Conservation (phyloP, 2,797 vertebrate genomes). For the Pantherophis alleghaniensis region DNA sequence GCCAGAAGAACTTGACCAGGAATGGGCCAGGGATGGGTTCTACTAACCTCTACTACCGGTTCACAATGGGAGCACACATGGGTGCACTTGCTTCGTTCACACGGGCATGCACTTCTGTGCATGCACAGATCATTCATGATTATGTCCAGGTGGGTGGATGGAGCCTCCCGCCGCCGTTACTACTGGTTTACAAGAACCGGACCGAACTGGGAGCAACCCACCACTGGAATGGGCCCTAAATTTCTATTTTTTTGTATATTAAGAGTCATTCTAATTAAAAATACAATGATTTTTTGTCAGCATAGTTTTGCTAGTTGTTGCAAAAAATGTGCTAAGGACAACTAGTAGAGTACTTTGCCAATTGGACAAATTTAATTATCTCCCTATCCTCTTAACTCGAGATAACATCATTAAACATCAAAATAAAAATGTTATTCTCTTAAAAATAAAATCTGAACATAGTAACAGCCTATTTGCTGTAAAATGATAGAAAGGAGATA, state of each 20-base stretch:
- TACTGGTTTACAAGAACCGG: no score
- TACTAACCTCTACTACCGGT: no score
- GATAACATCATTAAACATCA: slow-evolving; percentile 38
- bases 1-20: background rate
- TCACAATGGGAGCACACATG: no score
- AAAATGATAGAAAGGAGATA: slow-evolving; percentile 15
- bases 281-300: background rate
- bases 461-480: slow-evolving; percentile 29
- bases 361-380: slow-evolving; percentile 15
- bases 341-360: background rate
- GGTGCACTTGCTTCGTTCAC: no score
- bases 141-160: no score
- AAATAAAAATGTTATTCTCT: slow-evolving; percentile 33
- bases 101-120: no score
- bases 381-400: slow-evolving; percentile 17
- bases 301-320: background rate
- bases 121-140: no score
- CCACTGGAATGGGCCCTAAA: background rate
- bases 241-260: background rate
- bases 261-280: background rate
- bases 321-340: background rate
- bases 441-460: background rate
- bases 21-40: background rate
- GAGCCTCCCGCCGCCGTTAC: no score
- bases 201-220: no score